Conservation (phyloP, 2,113 vertebrate species). For the Procapra przewalskii region DNA sequence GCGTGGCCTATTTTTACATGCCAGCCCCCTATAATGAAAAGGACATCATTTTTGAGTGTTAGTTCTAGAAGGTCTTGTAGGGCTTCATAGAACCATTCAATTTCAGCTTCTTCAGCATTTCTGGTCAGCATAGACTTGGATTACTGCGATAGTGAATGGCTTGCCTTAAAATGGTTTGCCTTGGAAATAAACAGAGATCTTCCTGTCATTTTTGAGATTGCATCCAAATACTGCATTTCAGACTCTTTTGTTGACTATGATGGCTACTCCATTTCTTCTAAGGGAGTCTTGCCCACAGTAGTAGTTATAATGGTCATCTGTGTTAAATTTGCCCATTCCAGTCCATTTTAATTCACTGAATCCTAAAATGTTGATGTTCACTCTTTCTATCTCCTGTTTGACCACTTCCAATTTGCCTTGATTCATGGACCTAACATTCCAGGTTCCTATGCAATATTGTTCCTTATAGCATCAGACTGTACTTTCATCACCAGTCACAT, state of each 20-base stretch:
- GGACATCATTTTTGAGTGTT: background rate
- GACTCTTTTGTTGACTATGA: background rate
- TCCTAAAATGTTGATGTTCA: background rate
- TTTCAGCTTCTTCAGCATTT: background rate
- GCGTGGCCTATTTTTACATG: background rate
- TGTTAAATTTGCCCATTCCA: background rate
- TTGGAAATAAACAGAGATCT: background rate
- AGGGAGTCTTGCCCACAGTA: background rate
- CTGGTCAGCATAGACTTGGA: background rate
- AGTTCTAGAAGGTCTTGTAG: background rate
- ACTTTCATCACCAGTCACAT: background rate
- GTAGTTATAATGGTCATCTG: background rate
- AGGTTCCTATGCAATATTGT: background rate
- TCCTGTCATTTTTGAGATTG: background rate
- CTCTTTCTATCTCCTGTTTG: background rate
- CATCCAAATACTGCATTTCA: background rate
- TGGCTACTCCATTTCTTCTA: background rate
- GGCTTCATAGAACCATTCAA: rapidly evolving
- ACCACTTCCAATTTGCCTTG: background rate
- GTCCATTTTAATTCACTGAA: background rate
- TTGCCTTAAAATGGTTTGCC: background rate
- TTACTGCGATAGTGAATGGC: background rate
- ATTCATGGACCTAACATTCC: background rate
- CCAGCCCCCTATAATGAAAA: background rate
- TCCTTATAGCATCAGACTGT: background rate